Evolutionary conservation across 2,888 invertebrate genomes (phyloP).

Genomic region (Elysia crispata): DNA sequence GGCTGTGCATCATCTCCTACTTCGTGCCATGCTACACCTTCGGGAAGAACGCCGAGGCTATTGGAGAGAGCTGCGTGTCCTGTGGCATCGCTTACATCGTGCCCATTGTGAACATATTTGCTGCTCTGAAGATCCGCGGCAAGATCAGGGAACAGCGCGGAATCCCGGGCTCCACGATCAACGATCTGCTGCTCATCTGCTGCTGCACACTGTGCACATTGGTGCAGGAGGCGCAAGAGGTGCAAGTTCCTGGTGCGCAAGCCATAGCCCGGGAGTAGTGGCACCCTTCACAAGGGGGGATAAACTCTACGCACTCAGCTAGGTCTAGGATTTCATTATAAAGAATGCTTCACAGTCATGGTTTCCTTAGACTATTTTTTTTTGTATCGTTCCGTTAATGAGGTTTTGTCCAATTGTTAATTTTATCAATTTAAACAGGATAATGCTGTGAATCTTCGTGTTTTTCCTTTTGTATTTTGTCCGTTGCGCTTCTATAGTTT

Average conservation of each 20-base stretch:
- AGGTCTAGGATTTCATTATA: no score
- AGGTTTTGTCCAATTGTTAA: no score
- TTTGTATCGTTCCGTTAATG: no score
- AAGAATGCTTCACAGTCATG: no score
- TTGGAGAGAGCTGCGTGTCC: constrained; percentile 67
- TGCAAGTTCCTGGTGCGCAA: constrained; percentile 58
- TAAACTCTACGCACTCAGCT: no score
- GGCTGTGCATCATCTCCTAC: constrained; percentile 68
- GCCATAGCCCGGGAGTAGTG: constrained; percentile 61
- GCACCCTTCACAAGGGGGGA: no score
- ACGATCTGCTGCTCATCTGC: constrained; percentile 64
- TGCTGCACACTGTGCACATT: constrained; percentile 68
- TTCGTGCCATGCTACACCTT: constrained; percentile 72
- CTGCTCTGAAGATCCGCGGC: constrained; percentile 61
- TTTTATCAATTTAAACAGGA: no score
- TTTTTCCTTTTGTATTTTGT: no score
- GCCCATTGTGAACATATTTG: constrained; percentile 63
- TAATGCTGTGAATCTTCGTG: no score
- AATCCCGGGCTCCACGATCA: constrained; percentile 63
- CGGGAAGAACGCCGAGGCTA: constrained; percentile 70
- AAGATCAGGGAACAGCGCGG: constrained; percentile 69
- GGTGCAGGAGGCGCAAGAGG: constrained; percentile 69
- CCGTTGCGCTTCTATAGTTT: no score
- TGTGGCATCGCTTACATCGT: constrained; percentile 66
- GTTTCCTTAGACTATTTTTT: no score